Conservation (phyloP, 2,888 invertebrate genomes). For the Gisinianus flammeolus region DNA sequence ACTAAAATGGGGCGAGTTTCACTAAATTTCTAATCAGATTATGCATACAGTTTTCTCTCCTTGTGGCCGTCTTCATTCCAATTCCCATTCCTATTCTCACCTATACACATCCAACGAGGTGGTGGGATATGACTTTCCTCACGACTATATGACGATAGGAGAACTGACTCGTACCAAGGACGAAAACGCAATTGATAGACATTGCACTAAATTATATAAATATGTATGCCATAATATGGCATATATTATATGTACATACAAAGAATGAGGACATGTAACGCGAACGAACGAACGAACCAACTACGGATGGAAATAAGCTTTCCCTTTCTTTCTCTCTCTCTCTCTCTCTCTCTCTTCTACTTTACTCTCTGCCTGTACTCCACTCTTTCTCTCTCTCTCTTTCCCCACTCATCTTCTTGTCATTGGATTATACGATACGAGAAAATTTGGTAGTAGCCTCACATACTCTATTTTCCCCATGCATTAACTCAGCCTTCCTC, state of each 20-base stretch:
- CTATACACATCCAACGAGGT: background rate
- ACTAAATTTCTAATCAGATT: constrained; percentile 38
- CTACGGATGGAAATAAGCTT: background rate
- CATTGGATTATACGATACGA: constrained; percentile 21
- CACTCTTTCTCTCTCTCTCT: background rate
- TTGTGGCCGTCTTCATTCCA: background rate
- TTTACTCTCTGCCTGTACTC: background rate
- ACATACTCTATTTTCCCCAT: constrained; percentile 3
- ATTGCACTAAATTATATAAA: no score
- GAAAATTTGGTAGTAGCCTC: constrained; percentile 21
- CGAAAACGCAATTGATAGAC: background rate
- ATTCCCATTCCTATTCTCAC: background rate
- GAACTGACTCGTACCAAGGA: background rate
- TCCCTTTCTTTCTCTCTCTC: no score
- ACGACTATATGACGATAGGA: background rate
- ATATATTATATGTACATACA: background rate
- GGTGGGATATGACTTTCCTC: background rate
- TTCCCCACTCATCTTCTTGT: constrained; percentile 21
- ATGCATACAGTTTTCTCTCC: background rate
- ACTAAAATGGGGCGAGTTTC: constrained; percentile 21
- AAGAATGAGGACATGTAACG: background rate
- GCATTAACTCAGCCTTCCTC: background rate
- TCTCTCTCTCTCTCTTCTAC: background rate
- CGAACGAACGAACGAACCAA: background rate
- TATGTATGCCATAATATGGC: no score